Evolutionary conservation across 2,888 invertebrate genomes (phyloP), one percentile per base, ranked within the genome.

Genomic region (Chrysodeixis includens): DNA sequence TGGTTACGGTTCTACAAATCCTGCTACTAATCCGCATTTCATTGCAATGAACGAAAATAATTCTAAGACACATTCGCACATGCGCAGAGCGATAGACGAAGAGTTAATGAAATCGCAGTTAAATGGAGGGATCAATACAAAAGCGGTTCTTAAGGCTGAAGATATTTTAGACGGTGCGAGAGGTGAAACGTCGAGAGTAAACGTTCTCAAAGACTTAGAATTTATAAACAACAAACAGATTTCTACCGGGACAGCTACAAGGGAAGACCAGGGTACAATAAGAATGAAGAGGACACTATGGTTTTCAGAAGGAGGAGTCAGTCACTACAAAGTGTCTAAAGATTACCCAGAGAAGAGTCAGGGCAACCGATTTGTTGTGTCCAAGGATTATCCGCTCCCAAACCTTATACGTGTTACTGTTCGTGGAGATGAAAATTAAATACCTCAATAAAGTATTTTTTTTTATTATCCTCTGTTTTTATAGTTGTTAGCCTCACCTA

Each of bases 361-460:
- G 32, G 82, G 83, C 0, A 79, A 79, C 44, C 83, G 70, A 54
- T 83, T 86, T 53, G 62, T 78, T 3, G 76, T 87, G 12, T 87
- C 87, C 1, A 71, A 77, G 26, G 87, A 87, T 59, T 87, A 82
- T 55, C 86, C 87, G 12, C 64, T 71, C 0, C 76, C 86, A 1
- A 86, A 86, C 66, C 14, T 79, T 14, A 56, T 80, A 1, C 56
- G 74, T 30, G 32, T 74, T 14, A 30, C 30, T 3, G 20, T 30
- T 1, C 32, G 26, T 8, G 59, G 56, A 10, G 30, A 16, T 16
- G 7, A n/a, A 44, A 16, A 40, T n/a, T 40, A 14, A n/a, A n/a
- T n/a, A n/a, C n/a, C n/a, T n/a, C n/a, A n/a, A n/a, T n/a, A n/a
- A n/a, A n/a, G n/a, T n/a, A 26, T 26, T 26, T 26, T 26, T 4